Base-by-base conservation (phyloP, 2,797 vertebrate genomes). In the Numenius phaeopus region DNA sequence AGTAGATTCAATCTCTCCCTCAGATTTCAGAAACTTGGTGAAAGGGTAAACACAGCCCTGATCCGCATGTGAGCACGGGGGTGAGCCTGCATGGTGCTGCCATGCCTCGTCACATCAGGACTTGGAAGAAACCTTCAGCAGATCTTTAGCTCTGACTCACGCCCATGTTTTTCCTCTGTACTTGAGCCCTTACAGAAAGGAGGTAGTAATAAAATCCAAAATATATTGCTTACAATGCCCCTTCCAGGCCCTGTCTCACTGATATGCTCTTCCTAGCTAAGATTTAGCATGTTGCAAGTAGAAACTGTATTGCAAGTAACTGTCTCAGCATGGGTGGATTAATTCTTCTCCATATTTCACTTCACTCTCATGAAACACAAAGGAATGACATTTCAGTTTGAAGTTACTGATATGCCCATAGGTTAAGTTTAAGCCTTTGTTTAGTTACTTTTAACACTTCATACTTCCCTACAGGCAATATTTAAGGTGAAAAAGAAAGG, bases 291-390 rank as follows among this genome's bases (percentile, higher is more conserved):
- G 13, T 22, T 77, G 27, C 40, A 72, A 86, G 40, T 61, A 30
- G 49, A 79, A 93, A 83, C 14, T 14, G 7, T 40, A 50, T 65
- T 90, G 64, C 64, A 93, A 46, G 46, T 67, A 49, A 29, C 29
- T 82, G 24, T 64, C 78, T 94, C 61, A 61, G 54, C 86, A 83
- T 16, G 21, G 22, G 9, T 65, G 34, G 72, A 70, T 86, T 89
- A 65, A 82, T 80, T 89, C 34, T 66, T 54, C 21, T 57, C 44
- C 17, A 11, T 83, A 89, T 95, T 93, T 92, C 49, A 83, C 30
- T 69, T 89, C 54, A 65, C 27, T 65, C 54, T 87, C 54, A 42
- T 58, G 47, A 87, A 88, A 79, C 34, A 83, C 16, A 93, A 78
- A 69, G 19, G 16, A 93, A 92, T 69, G 14, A 59, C 24, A 80